Evolutionary conservation across 2,888 invertebrate genomes (phyloP), one percentile per base, ranked within the genome.

Genomic region (Pollenia amentaria): DNA sequence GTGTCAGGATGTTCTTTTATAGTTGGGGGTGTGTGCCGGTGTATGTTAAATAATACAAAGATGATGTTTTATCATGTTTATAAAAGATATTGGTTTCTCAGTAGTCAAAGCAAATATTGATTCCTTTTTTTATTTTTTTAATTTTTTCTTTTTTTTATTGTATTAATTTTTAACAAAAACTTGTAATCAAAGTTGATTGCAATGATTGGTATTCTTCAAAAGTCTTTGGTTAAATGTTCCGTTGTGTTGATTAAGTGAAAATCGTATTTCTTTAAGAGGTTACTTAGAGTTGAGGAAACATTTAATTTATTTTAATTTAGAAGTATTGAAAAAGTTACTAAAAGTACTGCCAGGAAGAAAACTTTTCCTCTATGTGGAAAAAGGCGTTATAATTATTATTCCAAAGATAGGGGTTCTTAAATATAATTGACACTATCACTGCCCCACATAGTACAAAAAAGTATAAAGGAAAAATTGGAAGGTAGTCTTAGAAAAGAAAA

Each of bases 11-110:
- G 18, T 21, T 51, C 57, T 11, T 78, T 18, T 44, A 7, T n/a
- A 8, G 12, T 2, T 67, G 60, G 42, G 21, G 21, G 40, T 70
- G 60, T 62, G 16, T n/a, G 64, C 11, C 29, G 60, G 42, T 57
- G 64, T 62, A 21, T 48, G 53, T 70, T 77, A 21, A 70, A 77
- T 77, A 77, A 48, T 83, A 77, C 42, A 18, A 53, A 29, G 62
- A 70, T 72, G 77, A 70, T 83, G 70, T 77, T 83, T 29, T 3
- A 70, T 70, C 82, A 82, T 83, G 70, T 69, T 69, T 51, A 76
- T 76, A 84, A 79, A 73, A 84, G 55, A 62, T 79, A 75, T 84
- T 79, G 78, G 79, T 69, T 55, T 84, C 53, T 70, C 70, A 80
- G 57, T 53, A 78, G 62, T 64, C 75, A 69, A 79, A 73, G 53